Conservation (phyloP, 2,113 vertebrate species). For the Noctilio leporinus region DNA sequence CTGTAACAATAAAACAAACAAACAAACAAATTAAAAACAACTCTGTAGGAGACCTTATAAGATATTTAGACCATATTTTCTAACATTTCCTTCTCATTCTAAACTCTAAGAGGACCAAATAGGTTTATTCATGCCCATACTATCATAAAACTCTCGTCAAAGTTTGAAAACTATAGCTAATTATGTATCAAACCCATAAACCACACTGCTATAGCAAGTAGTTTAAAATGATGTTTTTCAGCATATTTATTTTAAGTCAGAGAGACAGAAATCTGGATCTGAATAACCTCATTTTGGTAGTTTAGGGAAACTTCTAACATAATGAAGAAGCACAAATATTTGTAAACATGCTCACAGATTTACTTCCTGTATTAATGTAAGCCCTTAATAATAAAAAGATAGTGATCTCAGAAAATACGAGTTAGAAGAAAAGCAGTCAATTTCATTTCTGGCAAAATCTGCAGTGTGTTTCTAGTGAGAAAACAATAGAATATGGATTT, state of each 20-base stretch:
- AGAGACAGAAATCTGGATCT: constrained; percentile 29
- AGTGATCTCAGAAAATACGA: background rate
- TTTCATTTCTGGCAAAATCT: background rate
- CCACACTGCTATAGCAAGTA: background rate
- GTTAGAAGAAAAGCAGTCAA: background rate
- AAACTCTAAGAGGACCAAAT: background rate
- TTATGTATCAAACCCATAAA: background rate
- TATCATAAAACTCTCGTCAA: constrained; percentile 21
- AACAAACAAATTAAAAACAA: too few relatives aligned
- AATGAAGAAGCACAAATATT: background rate
- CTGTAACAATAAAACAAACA: too few relatives aligned
- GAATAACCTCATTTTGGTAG: background rate
- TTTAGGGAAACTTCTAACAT: background rate
- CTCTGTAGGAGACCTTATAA: background rate
- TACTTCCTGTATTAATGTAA: background rate
- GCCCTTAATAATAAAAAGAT: background rate
- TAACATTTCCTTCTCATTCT: background rate
- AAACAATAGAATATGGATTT: constrained; percentile 11
- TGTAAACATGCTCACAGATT: background rate
- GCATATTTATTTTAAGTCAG: constrained; percentile 23
- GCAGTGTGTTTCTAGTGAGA: background rate
- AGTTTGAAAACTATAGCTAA: constrained; percentile 4
- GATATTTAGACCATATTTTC: background rate
- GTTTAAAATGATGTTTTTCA: background rate
- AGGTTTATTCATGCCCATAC: background rate